A percentile compares a stretch with the other conserved stretches of the same genome.
Evolutionary conservation across 1,140 invertebrate genomes (phyloP).

Genomic region (Drosophila melanica): DNA sequence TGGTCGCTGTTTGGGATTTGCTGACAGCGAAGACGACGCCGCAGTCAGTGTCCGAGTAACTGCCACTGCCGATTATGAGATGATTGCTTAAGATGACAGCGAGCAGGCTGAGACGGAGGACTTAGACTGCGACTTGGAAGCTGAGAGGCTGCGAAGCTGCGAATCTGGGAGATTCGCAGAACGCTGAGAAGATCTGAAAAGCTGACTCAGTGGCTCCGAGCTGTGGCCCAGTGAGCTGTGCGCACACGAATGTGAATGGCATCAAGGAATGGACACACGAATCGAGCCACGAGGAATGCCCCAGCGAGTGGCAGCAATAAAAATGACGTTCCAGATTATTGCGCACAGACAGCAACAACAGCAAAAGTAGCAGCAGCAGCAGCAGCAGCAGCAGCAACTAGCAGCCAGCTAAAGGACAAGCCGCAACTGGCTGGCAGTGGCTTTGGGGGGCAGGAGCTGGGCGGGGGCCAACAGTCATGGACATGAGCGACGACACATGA

Average conservation of each 20-base stretch:
- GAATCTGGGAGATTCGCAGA: not conserved
- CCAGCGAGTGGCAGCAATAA: conserved; percentile 81
- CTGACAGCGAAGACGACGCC: conserved; percentile 42
- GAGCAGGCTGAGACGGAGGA: conserved; percentile 49
- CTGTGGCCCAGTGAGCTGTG: conserved; percentile 24
- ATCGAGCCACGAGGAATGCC: conserved; percentile 60
- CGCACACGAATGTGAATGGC: conserved; percentile 17
- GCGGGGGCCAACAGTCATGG: conserved; percentile 1
- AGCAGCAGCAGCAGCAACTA: conserved; percentile 19
- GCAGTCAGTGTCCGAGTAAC: not conserved
- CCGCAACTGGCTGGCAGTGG: not conserved
- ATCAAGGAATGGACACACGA: conserved; percentile 31
- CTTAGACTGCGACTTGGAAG: not conserved
- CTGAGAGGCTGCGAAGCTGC: conserved; percentile 8
- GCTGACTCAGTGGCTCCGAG: conserved; percentile 18
- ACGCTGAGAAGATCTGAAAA: not conserved
- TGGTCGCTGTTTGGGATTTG: conserved; percentile 59
- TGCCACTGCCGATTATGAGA: conserved; percentile 80
- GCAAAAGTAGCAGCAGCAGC: conserved; percentile 14
- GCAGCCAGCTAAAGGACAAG: conserved; percentile 19
- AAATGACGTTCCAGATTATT: conserved; percentile 83
- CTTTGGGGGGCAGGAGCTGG: not conserved
- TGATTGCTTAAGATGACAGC: conserved; percentile 82
- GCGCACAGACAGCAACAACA: conserved; percentile 46
- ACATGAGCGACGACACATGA: conserved; percentile 57